These are phyloP conservation scores for Icerya purchasi DNA, from an alignment of 2,888 invertebrate genomes.

Conservation along the genomic window DNA sequence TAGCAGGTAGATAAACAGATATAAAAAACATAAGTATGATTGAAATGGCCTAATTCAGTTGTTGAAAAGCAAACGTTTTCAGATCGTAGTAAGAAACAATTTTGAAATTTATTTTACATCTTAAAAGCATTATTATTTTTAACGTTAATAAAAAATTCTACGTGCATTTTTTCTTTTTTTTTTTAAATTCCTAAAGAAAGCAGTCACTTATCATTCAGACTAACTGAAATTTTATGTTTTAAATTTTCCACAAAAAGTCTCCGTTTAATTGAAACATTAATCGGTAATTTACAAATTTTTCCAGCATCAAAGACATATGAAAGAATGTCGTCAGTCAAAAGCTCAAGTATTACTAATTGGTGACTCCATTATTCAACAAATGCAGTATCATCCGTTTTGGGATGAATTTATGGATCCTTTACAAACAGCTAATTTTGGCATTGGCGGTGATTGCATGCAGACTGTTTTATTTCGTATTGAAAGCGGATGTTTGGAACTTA, in stretches of 20 bases:
- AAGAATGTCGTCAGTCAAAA: constrained; percentile 67
- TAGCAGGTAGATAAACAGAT: no score
- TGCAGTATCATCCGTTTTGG: constrained; percentile 66
- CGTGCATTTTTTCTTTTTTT: background rate
- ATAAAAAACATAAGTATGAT: no score
- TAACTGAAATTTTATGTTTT: no score
- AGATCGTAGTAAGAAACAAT: constrained; percentile 54
- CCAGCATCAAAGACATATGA: constrained; percentile 66
- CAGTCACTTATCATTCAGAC: no score
- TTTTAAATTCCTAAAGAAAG: no score
- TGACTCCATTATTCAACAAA: constrained; percentile 60
- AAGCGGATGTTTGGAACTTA: constrained; percentile 70
- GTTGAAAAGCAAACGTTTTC: no score
- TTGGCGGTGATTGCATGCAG: constrained; percentile 66
- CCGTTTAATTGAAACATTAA: no score
- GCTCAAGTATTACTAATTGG: constrained; percentile 80
- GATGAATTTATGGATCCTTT: constrained; percentile 72
- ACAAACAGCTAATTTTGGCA: constrained; percentile 76
- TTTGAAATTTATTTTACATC: constrained; percentile 22
- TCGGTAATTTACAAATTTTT: constrained; percentile 21
- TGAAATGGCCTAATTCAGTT: no score
- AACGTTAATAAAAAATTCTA: background rate
- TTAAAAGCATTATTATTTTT: background rate
- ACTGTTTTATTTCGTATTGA: constrained; percentile 72
- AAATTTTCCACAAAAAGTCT: no score